phyloP scores from a whole-genome alignment of 1,140 invertebrate genomes.

The Panulirus ornatus region DNA sequence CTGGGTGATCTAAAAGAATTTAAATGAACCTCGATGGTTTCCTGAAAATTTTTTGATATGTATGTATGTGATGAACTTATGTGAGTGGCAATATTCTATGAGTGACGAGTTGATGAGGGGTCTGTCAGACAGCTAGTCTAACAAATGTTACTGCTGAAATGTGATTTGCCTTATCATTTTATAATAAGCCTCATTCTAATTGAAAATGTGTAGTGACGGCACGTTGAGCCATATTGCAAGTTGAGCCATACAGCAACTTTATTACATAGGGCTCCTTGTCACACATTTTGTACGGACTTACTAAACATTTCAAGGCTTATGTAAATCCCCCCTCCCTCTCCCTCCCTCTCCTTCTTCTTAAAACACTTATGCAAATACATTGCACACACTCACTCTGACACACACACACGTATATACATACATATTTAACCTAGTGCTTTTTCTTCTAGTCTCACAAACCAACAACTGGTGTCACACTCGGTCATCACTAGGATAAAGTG shows the following conservation, averaged over 20 bases:
- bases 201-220: conserved; percentile 50
- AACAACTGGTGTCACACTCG: neutral
- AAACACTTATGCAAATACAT: conserved; percentile 16
- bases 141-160: conserved; percentile 47
- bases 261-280: conserved; percentile 34
- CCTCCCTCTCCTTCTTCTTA: conserved; percentile 22
- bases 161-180: conserved; percentile 69
- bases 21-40: conserved; percentile 31
- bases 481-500: neutral
- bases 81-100: conserved; percentile 52
- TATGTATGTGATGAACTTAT: conserved; percentile 11
- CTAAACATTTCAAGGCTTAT: conserved; percentile 45
- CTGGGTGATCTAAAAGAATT: conserved; percentile 6
- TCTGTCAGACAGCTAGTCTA: conserved; percentile 49
- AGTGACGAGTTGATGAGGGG: conserved; percentile 35
- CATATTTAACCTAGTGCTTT: neutral
- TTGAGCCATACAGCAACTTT: conserved; percentile 22
- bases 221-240: no score
- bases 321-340: conserved; percentile 10
- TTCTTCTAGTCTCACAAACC: neutral
- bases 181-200: conserved; percentile 47
- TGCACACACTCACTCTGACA: conserved; percentile 12
- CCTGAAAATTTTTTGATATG: conserved; percentile 14
- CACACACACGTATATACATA: neutral
- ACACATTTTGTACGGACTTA: conserved; percentile 57